Base-by-base conservation (phyloP, 1,140 invertebrate species). In the Sycophila sp. region DNA sequence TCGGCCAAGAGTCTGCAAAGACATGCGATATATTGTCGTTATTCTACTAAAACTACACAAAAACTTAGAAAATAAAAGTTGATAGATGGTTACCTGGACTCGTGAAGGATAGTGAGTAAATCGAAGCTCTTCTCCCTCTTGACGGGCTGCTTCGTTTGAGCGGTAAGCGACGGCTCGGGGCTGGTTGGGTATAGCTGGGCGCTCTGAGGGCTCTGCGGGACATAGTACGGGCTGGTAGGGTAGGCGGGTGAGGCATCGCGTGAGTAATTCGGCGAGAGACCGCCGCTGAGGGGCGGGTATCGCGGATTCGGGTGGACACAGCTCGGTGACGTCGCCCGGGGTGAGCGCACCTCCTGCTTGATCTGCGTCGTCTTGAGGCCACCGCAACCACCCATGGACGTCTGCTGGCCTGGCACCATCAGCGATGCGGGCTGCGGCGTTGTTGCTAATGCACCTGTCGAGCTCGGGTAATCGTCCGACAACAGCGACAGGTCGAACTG, bases 401-500 rank as follows among this genome's bases (percentile, higher is more conserved):
- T 59, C 5, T 24, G 19, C 4, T 58, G 40, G 45, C 36, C 8
- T 8, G 36, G 19, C 56, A 38, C 17, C 22, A 26, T 32, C 26
- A 38, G 22, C 6, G 13, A 24, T 30, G 59, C 36, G 5, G 45
- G 22, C 7, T 0, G 30, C n/a, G 26, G 49, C 22, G 28, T 62
- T 32, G 58, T 24, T n/a, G n/a, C n/a, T n/a, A n/a, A n/a, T 34
- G 74, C 79, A 6, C 69, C 36, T 7, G 70, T 82, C 72, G 88
- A 88, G 6, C 72, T 82, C 72, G 88, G 87, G 76, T 82, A 86
- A 76, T 83, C 86, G 75, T 88, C 88, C 71, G 92, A 90, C 72
- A 94, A 86, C 28, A 94, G 87, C 34, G 93, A 94, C 76, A 93
- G 80, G 81, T 93, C 92, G 79, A 93, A 93, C 72, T 90, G 89